A percentile compares a stretch with the other conserved stretches of the same genome.
Evolutionary conservation across 2,113 vertebrate genomes (phyloP).

Genomic region (Chionomys nivalis): DNA sequence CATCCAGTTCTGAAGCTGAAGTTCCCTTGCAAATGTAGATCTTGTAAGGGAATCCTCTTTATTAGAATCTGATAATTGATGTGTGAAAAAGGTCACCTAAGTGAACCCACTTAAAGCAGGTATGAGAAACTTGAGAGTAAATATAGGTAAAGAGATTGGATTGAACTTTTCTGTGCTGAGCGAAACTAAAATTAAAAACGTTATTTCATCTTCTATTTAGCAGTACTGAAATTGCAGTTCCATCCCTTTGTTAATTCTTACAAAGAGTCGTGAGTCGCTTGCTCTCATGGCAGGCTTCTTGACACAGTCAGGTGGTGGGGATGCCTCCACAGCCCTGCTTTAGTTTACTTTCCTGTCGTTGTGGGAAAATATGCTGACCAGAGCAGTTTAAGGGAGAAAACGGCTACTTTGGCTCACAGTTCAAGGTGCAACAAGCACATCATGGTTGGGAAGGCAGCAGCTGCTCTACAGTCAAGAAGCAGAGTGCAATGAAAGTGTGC

Average conservation of each 20-base stretch:
- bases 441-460: not conserved
- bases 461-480: not conserved
- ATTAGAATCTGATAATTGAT: conserved; percentile 17
- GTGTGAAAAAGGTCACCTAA: conserved; percentile 53
- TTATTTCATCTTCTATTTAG: conserved; percentile 31
- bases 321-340: not conserved
- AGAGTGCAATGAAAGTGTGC: not conserved
- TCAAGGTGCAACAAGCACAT: not conserved
- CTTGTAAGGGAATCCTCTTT: not conserved
- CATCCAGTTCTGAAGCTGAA: not conserved
- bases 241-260: conserved; percentile 29
- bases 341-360: not conserved
- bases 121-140: conserved; percentile 48
- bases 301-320: not conserved
- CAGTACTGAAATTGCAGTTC: conserved; percentile 13
- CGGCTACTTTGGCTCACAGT: not conserved
- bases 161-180: not conserved
- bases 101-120: conserved; percentile 38
- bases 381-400: not conserved
- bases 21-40: conserved; percentile 45
- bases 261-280: not conserved
- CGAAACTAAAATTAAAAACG: conserved; percentile 28
- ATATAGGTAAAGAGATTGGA: conserved; percentile 25
- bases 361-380: not conserved
- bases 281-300: not conserved